Conservation (phyloP, 1,140 invertebrate genomes). For the Liolophura sinensis region DNA sequence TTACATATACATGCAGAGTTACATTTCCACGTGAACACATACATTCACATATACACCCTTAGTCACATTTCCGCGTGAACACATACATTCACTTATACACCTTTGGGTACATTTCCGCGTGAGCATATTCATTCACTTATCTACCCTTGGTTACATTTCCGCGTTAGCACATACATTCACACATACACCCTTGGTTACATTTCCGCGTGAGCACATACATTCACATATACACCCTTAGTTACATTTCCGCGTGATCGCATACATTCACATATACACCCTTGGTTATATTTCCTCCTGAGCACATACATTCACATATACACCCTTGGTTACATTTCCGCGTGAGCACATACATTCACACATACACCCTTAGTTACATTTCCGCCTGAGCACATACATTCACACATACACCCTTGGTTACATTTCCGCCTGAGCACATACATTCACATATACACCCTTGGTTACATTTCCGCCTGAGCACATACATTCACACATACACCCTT, state of each 20-base stretch:
- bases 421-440: background rate
- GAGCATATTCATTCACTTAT: slow-evolving; percentile 4
- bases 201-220: background rate
- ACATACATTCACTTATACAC: slow-evolving; percentile 12
- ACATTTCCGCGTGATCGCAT: background rate
- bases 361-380: too few relatives aligned
- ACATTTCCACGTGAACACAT: background rate
- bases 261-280: too few relatives aligned
- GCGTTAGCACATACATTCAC: slow-evolving; percentile 4
- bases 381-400: slow-evolving; percentile 13
- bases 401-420: slow-evolving; percentile 10
- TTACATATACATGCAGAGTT: slow-evolving; percentile 10
- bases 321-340: too few relatives aligned
- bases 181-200: slow-evolving; percentile 8
- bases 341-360: too few relatives aligned
- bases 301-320: too few relatives aligned
- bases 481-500: background rate
- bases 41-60: slow-evolving; percentile 2
- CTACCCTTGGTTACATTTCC: slow-evolving; percentile 6
- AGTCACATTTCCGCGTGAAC: slow-evolving; percentile 7
- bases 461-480: background rate
- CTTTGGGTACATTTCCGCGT: slow-evolving; percentile 3
- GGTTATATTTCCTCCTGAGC: too few relatives aligned
- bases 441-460: slow-evolving; percentile 4
- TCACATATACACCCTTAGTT: slow-evolving; percentile 6